phyloP scores from a whole-genome alignment of 2,797 vertebrate species.

The Varecia variegata region DNA sequence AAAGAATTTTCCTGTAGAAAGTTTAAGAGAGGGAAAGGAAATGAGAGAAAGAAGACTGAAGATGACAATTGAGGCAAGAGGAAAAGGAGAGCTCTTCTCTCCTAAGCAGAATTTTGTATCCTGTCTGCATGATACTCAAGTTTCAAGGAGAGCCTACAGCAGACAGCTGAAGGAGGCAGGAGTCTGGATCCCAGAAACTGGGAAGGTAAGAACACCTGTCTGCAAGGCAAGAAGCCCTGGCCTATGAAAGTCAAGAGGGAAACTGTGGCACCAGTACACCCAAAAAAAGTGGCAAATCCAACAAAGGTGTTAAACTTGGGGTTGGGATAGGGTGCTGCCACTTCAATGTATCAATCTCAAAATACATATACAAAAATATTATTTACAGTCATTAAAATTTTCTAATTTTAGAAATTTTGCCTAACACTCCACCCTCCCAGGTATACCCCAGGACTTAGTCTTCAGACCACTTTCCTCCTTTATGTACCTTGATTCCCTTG shows the following conservation, averaged over 20 bases:
- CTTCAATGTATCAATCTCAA: not conserved
- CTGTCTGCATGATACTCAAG: accelerated
- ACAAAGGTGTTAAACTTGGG: not conserved
- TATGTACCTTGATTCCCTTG: not conserved
- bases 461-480: not conserved
- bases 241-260: not conserved
- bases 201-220: too few relatives aligned
- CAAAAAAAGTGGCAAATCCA: not conserved
- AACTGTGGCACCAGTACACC: not conserved
- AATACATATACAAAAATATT: not conserved
- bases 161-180: not conserved
- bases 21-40: not conserved
- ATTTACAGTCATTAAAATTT: not conserved
- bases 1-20: not conserved
- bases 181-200: not conserved
- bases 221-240: not conserved
- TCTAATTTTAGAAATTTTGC: not conserved
- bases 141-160: not conserved
- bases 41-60: not conserved
- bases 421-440: accelerated
- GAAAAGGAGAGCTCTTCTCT: not conserved
- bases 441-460: not conserved
- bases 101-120: not conserved
- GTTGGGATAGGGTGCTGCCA: not conserved
- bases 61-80: not conserved